These are phyloP conservation scores for Anabas testudineus DNA, from an alignment of 2,797 vertebrate species.

Conservation along the genomic window DNA sequence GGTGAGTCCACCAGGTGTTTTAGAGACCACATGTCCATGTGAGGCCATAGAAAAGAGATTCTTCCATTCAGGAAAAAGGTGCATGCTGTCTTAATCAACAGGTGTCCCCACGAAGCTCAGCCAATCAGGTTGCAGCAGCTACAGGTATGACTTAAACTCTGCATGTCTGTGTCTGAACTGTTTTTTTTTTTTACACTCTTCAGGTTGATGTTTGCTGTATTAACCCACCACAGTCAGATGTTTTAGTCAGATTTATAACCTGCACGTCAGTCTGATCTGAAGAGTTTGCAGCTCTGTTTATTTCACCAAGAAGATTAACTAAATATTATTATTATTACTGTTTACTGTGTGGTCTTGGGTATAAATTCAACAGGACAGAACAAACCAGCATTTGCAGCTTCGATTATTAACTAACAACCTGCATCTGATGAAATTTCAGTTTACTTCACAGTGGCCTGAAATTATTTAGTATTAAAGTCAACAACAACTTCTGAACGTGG, in stretches of 20 bases:
- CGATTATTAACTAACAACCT: too few relatives aligned
- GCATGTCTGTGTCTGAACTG: background rate
- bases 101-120: constrained; percentile 27
- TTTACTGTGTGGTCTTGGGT: background rate
- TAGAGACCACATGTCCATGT: background rate
- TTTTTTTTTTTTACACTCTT: background rate
- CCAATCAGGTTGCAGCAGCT: constrained; percentile 8
- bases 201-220: background rate
- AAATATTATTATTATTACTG: background rate
- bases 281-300: background rate
- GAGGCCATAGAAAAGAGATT: background rate
- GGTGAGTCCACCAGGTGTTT: constrained; percentile 84
- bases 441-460: too few relatives aligned
- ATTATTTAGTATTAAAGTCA: too few relatives aligned
- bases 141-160: background rate
- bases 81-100: constrained; percentile 47
- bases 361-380: too few relatives aligned
- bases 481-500: too few relatives aligned
- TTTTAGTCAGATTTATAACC: background rate
- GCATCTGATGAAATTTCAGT: too few relatives aligned
- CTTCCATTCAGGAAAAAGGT: background rate
- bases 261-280: background rate
- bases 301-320: too few relatives aligned
- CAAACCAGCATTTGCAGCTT: too few relatives aligned
- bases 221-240: background rate